Percentiles rank a stretch among this genome's conserved stretches.
Conservation (phyloP, 2,797 vertebrate species). For the Graptemys geographica region DNA sequence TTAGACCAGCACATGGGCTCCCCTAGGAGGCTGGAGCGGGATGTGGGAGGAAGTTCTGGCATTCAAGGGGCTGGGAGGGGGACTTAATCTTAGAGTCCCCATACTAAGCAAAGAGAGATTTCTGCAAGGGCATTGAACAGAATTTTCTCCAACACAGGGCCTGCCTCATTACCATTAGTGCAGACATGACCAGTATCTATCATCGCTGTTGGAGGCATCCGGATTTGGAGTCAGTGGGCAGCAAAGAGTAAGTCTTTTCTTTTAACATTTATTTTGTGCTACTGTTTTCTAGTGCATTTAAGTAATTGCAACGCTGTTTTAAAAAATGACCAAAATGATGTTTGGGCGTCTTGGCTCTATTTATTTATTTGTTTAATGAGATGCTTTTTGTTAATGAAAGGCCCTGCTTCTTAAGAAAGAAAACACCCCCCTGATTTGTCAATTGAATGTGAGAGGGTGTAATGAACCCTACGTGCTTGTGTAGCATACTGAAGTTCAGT, state of each 20-base stretch:
- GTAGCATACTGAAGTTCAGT: neutral
- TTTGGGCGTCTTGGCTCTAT: slow-evolving; percentile 35
- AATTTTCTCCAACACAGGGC: neutral
- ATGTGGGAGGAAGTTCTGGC: neutral
- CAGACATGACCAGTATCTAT: neutral
- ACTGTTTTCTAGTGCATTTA: neutral
- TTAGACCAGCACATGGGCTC: neutral
- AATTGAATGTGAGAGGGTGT: slow-evolving; percentile 7
- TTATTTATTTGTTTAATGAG: neutral
- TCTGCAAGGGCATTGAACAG: neutral
- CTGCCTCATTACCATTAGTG: neutral
- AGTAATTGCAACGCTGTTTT: neutral
- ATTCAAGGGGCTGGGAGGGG: accelerated
- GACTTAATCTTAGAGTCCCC: neutral
- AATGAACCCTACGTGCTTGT: neutral
- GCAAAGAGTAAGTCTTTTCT: slow-evolving; percentile 25
- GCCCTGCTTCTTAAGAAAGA: slow-evolving; percentile 31
- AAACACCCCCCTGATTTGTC: neutral
- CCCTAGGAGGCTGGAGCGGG: neutral
- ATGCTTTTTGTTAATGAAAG: slow-evolving; percentile 61
- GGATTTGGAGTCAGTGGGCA: slow-evolving; percentile 57
- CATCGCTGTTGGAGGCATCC: slow-evolving; percentile 6
- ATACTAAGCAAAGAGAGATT: neutral
- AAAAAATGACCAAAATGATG: slow-evolving; percentile 7
- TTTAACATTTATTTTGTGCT: slow-evolving; percentile 30